These are phyloP conservation scores for Catharus ustulatus DNA, from an alignment of 2,797 vertebrate genomes.

Conservation along the genomic window DNA sequence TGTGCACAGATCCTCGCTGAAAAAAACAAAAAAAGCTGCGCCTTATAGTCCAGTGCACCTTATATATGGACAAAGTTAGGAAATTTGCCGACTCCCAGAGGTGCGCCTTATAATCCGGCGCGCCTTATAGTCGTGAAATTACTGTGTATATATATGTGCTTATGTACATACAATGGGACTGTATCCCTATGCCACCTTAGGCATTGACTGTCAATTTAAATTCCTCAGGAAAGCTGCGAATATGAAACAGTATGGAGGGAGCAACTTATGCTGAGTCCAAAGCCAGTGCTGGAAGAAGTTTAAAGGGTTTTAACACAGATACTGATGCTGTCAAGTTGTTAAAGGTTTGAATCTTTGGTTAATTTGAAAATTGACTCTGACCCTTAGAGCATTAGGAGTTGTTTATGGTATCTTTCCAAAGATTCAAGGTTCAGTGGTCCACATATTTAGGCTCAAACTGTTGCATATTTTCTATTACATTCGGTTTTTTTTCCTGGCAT, in stretches of 20 bases:
- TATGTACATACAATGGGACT: neutral
- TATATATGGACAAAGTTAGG: no score
- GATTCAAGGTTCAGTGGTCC: neutral
- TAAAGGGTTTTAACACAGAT: neutral
- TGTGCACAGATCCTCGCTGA: no score
- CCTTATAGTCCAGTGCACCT: no score
- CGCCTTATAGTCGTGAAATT: no score
- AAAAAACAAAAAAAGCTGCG: no score
- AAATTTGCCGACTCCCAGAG: no score
- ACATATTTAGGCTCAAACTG: neutral
- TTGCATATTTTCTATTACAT: neutral
- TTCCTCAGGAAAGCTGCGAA: neutral
- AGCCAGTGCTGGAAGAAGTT: neutral
- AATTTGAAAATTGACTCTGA: neutral
- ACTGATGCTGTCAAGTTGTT: neutral
- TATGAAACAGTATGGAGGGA: neutral
- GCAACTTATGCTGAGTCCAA: neutral
- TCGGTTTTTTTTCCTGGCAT: neutral
- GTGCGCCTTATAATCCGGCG: no score
- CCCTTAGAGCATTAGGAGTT: neutral
- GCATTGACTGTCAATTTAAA: neutral
- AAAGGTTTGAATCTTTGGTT: neutral
- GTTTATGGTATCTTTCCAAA: neutral
- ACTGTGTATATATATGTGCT: neutral
- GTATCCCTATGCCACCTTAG: accelerated